Evolutionary conservation across 1,140 invertebrate genomes (phyloP), one percentile per base, ranked within the genome.

Genomic region (Ostrea denselamellosa): DNA sequence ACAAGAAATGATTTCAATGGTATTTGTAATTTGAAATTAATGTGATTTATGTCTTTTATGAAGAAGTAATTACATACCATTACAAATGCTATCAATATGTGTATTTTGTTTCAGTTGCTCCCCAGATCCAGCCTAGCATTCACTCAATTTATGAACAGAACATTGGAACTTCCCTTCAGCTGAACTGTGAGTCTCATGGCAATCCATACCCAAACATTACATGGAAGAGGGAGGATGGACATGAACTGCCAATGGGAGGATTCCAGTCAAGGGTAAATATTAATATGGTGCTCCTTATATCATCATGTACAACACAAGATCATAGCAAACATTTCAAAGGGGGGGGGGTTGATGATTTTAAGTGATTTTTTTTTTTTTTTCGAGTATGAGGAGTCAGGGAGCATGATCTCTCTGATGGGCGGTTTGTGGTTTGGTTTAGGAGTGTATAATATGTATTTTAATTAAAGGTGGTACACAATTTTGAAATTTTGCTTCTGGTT

Each of bases 181-280:
- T 97, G 86, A 95, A 94, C 84, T 97, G 96, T 94, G 95, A 96
- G 88, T 98, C 98, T 7, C 96, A 96, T 87, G 98, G 98, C 1
- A 97, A 97, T 94, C 98, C 98, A 0, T 95, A 95, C 68, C 98
- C 98, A 0, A 96, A 97, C 91, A 96, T 99, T 77, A 97, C 96
- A 87, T 99, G 98, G 98, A 91, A 92, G 51, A 88, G 93, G 71
- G 92, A 92, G 14, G 93, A 94, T 81, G 93, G 93, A 12, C 85
- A 88, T 7, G 86, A 90, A 9, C 83, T 94, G 58, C 92, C 93
- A n/a, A 86, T 85, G 68, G 90, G 90, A 8, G 87, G 84, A 7
- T 90, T 89, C n/a, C 89, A 91, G 82, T 88, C 83, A 56, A 88
- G 89, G 87, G 91, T 92, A 77, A 86, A 71, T n/a, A 68, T 1